Evolutionary conservation across 2,797 vertebrate species (phyloP).

Genomic region (Varecia variegata): DNA sequence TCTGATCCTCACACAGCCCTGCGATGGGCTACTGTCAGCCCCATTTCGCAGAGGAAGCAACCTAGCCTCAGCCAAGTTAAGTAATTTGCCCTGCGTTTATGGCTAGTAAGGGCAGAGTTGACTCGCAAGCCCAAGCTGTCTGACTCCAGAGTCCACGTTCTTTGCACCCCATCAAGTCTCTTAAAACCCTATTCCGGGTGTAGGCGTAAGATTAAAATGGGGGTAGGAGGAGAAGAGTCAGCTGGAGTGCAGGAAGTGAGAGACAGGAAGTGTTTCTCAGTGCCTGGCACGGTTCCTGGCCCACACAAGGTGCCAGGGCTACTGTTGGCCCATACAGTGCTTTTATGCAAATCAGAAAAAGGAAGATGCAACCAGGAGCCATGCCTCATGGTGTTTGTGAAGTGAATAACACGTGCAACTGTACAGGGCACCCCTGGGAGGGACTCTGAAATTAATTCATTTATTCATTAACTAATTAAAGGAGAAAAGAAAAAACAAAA

Average conservation of each 20-base stretch:
- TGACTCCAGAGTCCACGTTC: not conserved
- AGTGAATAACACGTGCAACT: not conserved
- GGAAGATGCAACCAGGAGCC: not conserved
- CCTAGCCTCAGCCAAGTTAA: not conserved
- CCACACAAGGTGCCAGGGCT: not conserved
- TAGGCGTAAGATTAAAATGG: not conserved
- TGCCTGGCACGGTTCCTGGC: not conserved
- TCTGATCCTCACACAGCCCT: not conserved
- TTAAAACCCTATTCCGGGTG: not conserved
- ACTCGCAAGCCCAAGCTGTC: not conserved
- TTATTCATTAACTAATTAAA: not conserved
- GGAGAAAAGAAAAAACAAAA: not conserved
- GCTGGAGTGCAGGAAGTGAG: not conserved
- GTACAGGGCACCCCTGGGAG: not conserved
- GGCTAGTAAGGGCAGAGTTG: not conserved
- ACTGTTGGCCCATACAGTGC: not conserved
- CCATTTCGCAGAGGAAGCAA: not conserved
- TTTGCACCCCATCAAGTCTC: not conserved
- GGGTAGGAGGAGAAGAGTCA: not conserved
- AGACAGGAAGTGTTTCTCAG: not conserved
- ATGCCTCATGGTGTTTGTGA: not conserved
- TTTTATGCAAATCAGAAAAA: not conserved
- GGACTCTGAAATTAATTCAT: not conserved
- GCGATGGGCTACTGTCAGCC: accelerated
- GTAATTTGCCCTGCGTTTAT: not conserved